Evolutionary conservation across 2,888 invertebrate genomes (phyloP).

Genomic region (Dioctria rufipes): DNA sequence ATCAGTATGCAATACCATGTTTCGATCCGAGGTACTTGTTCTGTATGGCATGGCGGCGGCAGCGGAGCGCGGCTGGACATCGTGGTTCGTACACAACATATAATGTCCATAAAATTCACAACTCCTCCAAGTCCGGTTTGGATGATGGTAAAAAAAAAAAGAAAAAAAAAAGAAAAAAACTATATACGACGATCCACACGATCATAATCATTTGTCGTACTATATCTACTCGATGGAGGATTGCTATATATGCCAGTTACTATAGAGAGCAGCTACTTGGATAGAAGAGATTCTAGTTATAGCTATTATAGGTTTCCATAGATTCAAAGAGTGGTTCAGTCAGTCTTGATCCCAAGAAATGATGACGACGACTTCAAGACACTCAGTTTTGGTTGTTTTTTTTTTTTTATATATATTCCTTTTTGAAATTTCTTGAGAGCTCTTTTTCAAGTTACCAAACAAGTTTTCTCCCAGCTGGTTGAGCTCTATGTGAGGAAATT

Average conservation of each 20-base stretch:
- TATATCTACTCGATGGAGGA: neutral
- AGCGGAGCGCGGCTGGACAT: no score
- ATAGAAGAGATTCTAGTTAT: neutral
- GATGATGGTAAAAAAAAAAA: neutral
- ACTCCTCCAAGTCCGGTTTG: constrained; percentile 50
- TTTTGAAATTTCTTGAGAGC: constrained; percentile 32
- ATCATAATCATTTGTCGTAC: constrained; percentile 4
- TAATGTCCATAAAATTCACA: constrained; percentile 29
- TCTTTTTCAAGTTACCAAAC: constrained; percentile 46
- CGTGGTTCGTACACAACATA: no score
- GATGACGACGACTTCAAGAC: constrained; percentile 45
- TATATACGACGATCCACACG: constrained; percentile 11
- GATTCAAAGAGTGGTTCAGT: constrained; percentile 12
- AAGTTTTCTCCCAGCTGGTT: constrained; percentile 50
- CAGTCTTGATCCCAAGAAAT: constrained; percentile 38
- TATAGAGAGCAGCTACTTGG: neutral
- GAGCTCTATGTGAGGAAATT: constrained; percentile 50
- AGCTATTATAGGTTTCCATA: constrained; percentile 24
- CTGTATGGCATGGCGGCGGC: neutral
- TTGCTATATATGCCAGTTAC: neutral
- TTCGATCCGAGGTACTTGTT: constrained; percentile 11
- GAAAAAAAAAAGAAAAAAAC: constrained; percentile 12
- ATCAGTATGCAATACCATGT: constrained; percentile 43
- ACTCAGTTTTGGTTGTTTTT: neutral
- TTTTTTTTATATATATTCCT: neutral